Evolutionary conservation across 1,140 invertebrate species (phyloP), one percentile per base, ranked within the genome.

Genomic region (Samia ricini): DNA sequence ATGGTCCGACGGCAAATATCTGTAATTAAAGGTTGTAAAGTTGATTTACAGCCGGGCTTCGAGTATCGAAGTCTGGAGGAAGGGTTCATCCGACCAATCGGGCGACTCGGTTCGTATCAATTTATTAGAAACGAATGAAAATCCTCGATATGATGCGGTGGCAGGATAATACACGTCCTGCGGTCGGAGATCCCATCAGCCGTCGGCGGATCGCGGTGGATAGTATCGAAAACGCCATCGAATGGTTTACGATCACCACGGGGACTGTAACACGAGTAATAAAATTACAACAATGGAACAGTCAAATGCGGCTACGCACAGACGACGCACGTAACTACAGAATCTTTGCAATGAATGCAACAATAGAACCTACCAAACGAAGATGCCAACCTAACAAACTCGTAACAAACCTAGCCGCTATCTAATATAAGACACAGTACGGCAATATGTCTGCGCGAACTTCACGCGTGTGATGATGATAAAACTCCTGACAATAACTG

Each of bases 21-120:
- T 89, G 85, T 88, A 89, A 89, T 89, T 89, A 89, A 88, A 88
- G 83, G 87, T 83, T 88, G 85, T 89, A 89, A 89, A 89, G 79
- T 87, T 89, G 87, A 89, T 89, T 89, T 89, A 89, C 85, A 87
- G 74, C 83, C 68, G 77, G 70, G 77, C 78, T 58, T 73, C 64
- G 78, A 79, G 81, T 70, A 82, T 81, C 76, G 79, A 78, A 68
- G 76, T 71, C 72, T 71, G 74, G 15, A 42, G 81, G 79, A 75
- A 78, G 76, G 83, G 78, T 71, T 84, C 81, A n/a, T n/a, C n/a
- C n/a, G 76, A 73, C 87, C 87, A 89, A 89, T 89, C 61, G 77
- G 72, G 73, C 65, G 64, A 60, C 56, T 62, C 65, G 60, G 63
- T 69, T 72, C 66, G 71, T 90, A 90, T 90, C 87, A 90, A 88